phyloP scores from a whole-genome alignment of 2,113 vertebrate species.

The Podiceps cristatus region DNA sequence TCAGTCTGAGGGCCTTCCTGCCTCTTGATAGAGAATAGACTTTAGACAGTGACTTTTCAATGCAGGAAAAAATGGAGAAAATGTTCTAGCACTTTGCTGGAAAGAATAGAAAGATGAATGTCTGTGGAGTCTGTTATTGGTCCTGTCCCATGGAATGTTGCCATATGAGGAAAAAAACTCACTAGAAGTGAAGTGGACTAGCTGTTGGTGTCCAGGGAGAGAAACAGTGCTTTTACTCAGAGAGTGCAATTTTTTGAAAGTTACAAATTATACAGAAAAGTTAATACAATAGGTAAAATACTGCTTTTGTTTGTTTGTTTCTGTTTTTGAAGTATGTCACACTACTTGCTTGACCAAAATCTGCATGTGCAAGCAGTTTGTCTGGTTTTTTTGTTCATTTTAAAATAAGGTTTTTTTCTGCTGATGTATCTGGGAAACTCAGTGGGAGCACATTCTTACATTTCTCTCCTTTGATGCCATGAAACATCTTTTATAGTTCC shows the following conservation, averaged over 20 bases:
- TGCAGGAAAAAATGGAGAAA: not conserved
- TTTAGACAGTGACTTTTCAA: not conserved
- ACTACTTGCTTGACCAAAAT: not conserved
- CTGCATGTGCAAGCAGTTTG: not conserved
- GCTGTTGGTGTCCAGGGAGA: not conserved
- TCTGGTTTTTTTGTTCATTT: not conserved
- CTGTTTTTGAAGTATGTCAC: not conserved
- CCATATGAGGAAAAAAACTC: not conserved
- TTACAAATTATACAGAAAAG: not conserved
- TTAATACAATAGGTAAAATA: not conserved
- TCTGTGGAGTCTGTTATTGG: not conserved
- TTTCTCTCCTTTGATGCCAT: not conserved
- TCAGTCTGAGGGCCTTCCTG: not conserved
- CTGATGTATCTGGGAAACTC: not conserved
- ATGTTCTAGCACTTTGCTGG: not conserved
- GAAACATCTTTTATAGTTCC: not conserved
- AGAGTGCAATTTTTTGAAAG: not conserved
- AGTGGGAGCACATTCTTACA: not conserved
- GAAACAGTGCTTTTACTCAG: fast-evolving
- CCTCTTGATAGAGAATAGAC: not conserved
- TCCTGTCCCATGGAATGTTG: not conserved
- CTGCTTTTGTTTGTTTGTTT: not conserved
- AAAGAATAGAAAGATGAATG: not conserved
- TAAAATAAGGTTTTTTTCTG: not conserved
- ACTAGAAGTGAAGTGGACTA: not conserved